Base-by-base conservation (phyloP, 2,113 vertebrate genomes). In the Ceratotherium simum region DNA sequence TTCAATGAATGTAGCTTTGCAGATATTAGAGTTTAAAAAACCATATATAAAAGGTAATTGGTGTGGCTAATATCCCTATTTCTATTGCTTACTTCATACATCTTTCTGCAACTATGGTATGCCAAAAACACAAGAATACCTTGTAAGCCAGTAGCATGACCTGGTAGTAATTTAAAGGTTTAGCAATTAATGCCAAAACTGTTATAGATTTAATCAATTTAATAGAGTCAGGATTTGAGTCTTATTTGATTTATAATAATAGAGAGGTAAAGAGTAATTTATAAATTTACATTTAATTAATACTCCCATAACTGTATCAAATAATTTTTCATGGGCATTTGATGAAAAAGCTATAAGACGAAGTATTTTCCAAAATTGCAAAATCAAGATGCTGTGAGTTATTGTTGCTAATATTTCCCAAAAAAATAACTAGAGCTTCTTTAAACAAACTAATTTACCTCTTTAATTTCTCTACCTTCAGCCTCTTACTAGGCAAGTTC, bases 241-340 rank as follows among this genome's bases (percentile, higher is more conserved):
- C 31, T 92, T n/a, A 73, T 85, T 72, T 84, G 42, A 65, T 46
- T 92, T 73, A 31, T 91, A 84, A 48, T 54, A 67, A 56, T 39
- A 87, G 0, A 14, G 12, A 73, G 8, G 0, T 73, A 83, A 81
- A 85, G 79, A 64, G 4, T 65, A 56, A 64, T n/a, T 89, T 58
- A 88, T 54, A 96, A 25, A 42, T 80, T 94, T 94, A 90, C 17
- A n/a, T 75, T 88, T 60, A 83, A 75, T 54, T 58, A 75, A 92
- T 54, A 88, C 1, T 80, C 25, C 46, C 21, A 27, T 60, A 93
- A 84, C 46, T 80, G 9, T 80, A 65, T 29, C n/a, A 83, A 79
- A 79, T 79, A 86, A 42, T 82, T 95, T 90, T 95, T 67, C 51
- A 58, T 48, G 39, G 29, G 21, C 14, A 42, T 76, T 72, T n/a